phyloP scores from a whole-genome alignment of 2,888 invertebrate species.

The Microplitis deprimator region DNA sequence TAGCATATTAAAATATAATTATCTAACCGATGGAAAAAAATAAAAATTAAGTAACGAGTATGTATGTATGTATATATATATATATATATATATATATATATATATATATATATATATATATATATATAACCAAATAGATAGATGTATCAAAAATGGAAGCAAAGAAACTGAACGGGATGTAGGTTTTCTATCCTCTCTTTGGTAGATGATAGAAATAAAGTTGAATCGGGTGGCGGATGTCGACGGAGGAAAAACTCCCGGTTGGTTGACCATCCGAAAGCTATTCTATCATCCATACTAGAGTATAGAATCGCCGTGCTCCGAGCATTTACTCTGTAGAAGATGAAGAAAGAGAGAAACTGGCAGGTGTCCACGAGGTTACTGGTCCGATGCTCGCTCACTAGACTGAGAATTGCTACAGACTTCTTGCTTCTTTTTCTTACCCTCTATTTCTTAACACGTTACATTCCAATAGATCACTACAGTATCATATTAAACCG shows the following conservation, averaged over 20 bases:
- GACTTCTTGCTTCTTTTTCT: slow-evolving; percentile 16
- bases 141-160: background rate
- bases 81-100: no score
- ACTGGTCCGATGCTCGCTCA: slow-evolving; percentile 14
- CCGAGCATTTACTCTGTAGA: background rate
- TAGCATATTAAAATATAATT: background rate
- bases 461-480: no score
- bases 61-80: no score
- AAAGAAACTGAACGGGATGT: background rate
- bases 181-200: background rate
- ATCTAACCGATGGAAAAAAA: background rate
- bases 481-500: no score
- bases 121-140: background rate
- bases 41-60: background rate
- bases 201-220: background rate
- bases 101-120: no score
- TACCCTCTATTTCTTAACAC: slow-evolving; percentile 1
- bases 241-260: slow-evolving; percentile 3
- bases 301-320: no score
- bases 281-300: background rate
- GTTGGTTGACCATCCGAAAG: slow-evolving; percentile 12
- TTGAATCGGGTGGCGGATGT: slow-evolving; percentile 3
- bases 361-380: slow-evolving; percentile 44
- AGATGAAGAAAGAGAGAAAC: slow-evolving; percentile 21
- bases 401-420: slow-evolving; percentile 27